These are phyloP conservation scores for Myrmecobius fasciatus DNA, from an alignment of 2,113 vertebrate species.

Conservation along the genomic window DNA sequence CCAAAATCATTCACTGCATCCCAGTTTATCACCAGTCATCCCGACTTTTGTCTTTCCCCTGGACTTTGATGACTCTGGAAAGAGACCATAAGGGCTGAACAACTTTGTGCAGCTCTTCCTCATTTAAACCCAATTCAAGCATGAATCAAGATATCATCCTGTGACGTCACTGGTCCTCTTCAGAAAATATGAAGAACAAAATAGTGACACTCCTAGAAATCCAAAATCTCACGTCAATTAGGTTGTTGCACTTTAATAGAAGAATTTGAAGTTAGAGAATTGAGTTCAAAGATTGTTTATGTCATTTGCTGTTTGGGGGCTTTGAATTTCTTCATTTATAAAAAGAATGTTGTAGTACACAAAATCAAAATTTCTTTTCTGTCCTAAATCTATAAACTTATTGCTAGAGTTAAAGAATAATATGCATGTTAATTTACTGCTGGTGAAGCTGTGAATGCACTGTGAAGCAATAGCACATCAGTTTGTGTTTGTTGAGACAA, in stretches of 20 bases:
- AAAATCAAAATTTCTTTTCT: too few relatives aligned
- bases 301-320: too few relatives aligned
- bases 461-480: too few relatives aligned
- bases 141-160: neutral
- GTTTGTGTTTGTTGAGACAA: neutral
- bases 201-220: neutral
- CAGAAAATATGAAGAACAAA: rapidly evolving
- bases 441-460: neutral
- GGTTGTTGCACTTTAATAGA: neutral
- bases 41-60: neutral
- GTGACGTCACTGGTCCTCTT: neutral
- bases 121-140: neutral
- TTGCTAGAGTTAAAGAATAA: neutral
- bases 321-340: neutral
- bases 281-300: neutral
- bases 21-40: neutral
- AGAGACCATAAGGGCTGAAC: neutral
- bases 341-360: neutral
- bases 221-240: neutral
- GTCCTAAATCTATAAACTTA: neutral
- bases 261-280: neutral
- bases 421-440: neutral
- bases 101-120: neutral
- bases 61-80: neutral
- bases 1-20: neutral